Percentiles rank a stretch among this genome's conserved stretches.
These are phyloP conservation scores for Panzeria rudis DNA, from an alignment of 2,888 invertebrate species.

Conservation along the genomic window DNA sequence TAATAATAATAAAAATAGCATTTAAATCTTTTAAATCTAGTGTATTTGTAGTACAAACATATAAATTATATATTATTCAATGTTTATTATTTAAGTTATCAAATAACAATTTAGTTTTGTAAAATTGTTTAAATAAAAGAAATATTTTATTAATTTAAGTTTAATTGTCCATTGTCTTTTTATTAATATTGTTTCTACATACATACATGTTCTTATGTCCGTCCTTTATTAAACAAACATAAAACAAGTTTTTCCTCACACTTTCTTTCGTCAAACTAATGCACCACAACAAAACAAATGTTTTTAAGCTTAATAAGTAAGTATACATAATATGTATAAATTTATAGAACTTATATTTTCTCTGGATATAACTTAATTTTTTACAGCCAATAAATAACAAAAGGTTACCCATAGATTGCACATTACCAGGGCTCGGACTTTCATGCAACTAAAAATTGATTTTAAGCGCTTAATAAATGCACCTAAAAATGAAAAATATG, in stretches of 20 bases:
- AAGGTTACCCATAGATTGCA: too few species aligned
- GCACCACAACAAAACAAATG: slow-evolving; percentile 48
- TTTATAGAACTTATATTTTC: too few species aligned
- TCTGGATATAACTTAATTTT: too few species aligned
- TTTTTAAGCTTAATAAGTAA: slow-evolving; percentile 28
- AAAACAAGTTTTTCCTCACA: slow-evolving; percentile 11
- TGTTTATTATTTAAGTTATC: slow-evolving; percentile 44
- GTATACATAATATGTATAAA: not conserved
- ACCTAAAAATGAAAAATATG: too few species aligned
- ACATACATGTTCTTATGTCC: slow-evolving; percentile 33
- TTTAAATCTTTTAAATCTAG: slow-evolving; percentile 58
- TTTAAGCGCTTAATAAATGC: too few species aligned
- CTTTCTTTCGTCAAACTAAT: slow-evolving; percentile 14
- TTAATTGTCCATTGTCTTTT: slow-evolving; percentile 59
- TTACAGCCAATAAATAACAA: too few species aligned
- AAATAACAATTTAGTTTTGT: slow-evolving; percentile 46
- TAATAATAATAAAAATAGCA: slow-evolving; percentile 30
- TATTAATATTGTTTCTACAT: slow-evolving; percentile 22
- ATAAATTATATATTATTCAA: slow-evolving; percentile 17
- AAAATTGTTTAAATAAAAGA: slow-evolving; percentile 56
- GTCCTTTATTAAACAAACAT: slow-evolving; percentile 25
- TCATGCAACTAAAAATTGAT: too few species aligned
- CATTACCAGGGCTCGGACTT: too few species aligned
- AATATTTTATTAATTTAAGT: slow-evolving; percentile 50
- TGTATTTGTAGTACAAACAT: slow-evolving; percentile 70